Conservation (phyloP, 2,888 invertebrate genomes). For the Ochropleura leucogaster region DNA sequence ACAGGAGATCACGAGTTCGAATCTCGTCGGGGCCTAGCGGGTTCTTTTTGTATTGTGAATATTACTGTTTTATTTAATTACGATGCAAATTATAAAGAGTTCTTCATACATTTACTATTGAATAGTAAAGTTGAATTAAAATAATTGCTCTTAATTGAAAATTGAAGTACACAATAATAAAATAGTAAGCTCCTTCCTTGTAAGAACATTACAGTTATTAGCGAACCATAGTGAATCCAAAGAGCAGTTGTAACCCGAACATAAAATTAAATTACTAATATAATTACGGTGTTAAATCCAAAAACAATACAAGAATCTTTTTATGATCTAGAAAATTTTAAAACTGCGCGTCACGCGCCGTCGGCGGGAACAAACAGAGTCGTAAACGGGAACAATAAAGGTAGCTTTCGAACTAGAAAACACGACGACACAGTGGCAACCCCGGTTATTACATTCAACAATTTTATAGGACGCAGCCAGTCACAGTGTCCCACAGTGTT, state of each 20-base stretch:
- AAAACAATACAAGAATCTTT: constrained; percentile 64
- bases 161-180: background rate
- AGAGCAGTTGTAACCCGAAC: constrained; percentile 18
- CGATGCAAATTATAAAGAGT: background rate
- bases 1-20: constrained; percentile 89
- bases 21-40: constrained; percentile 71
- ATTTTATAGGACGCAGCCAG: constrained; percentile 21
- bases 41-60: constrained; percentile 35
- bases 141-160: background rate
- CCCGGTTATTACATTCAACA: constrained; percentile 26
- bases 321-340: constrained; percentile 65
- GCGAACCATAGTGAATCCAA: background rate
- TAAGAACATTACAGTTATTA: constrained; percentile 21
- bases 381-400: constrained; percentile 79
- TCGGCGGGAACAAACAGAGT: constrained; percentile 75
- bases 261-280: constrained; percentile 59
- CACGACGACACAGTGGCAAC: constrained; percentile 62
- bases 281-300: constrained; percentile 60
- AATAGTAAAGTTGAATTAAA: background rate
- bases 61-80: constrained; percentile 10
- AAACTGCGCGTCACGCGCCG: constrained; percentile 74
- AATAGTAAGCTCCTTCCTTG: constrained; percentile 11
- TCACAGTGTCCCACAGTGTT: constrained; percentile 62
- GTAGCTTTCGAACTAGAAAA: constrained; percentile 61
- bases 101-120: background rate